Conservation (phyloP, 2,113 vertebrate genomes). For the Bubalus kerabau region DNA sequence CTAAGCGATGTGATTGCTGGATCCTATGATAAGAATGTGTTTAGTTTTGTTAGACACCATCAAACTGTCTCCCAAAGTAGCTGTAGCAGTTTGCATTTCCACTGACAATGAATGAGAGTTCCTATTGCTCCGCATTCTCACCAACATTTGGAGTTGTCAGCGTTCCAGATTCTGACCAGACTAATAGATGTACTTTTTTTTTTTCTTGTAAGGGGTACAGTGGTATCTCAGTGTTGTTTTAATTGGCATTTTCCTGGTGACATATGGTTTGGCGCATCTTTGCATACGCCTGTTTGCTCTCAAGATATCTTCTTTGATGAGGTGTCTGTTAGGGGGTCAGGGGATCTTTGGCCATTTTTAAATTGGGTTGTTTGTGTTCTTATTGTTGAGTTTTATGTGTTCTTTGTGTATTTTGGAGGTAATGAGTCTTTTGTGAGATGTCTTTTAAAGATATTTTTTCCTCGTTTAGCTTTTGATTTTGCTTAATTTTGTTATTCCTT, state of each 20-base stretch:
- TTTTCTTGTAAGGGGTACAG: not conserved
- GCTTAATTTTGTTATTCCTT: not conserved
- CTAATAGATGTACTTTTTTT: not conserved
- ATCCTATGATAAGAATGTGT: not conserved
- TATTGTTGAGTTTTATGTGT: not conserved
- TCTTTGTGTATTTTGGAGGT: not conserved
- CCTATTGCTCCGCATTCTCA: not conserved
- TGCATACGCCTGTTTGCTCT: not conserved
- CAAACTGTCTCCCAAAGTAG: not conserved
- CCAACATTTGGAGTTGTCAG: not conserved
- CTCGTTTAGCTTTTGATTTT: not conserved
- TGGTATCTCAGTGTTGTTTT: not conserved
- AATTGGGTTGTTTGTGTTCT: not conserved
- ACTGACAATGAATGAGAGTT: not conserved
- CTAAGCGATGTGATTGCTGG: not conserved
- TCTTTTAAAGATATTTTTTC: not conserved
- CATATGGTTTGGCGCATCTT: not conserved
- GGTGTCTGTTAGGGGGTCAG: not conserved
- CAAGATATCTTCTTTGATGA: not conserved
- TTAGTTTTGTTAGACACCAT: not conserved
- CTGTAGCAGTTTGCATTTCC: not conserved
- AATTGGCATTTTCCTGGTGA: not conserved
- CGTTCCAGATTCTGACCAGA: not conserved
- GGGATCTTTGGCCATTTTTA: not conserved
- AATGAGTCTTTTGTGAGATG: not conserved